Base-by-base conservation (phyloP, 2,797 vertebrate genomes). In the Neostethus bicornis region DNA sequence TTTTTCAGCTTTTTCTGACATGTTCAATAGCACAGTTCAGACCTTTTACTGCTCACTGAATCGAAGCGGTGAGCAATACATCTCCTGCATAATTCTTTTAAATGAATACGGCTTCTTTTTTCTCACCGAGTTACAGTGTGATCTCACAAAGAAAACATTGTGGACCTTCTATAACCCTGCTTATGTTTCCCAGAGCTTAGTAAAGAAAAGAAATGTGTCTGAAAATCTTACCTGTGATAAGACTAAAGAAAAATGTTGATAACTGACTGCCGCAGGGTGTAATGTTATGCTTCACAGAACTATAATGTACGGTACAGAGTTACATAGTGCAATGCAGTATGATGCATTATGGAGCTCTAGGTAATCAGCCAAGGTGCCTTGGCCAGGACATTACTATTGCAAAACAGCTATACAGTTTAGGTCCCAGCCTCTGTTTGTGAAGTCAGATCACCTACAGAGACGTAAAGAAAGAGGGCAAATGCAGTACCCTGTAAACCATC, bases 321-420 rank as follows among this genome's bases (percentile, higher is more conserved):
- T 7, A 61, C 31, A 50, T 26, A 24, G 66, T 49, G 63, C 52
- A 73, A 53, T 51, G 58, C 50, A 29, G 28, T 10, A 52, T 66
- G 69, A 75, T 73, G 67, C 57, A 79, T 83, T 63, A 59, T 55
- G 68, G 39, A 59, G 47, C 34, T 59, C n/a, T n/a, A n/a, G n/a
- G 52, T 70, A 69, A 71, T 77, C 66, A 57, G 59, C 14, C 50
- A 61, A 59, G 58, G 69, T 78, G 60, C 50, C 71, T 38, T 17
- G 45, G 43, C 43, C 34, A 29, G 34, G n/a, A 39, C 51, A 66
- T 16, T 29, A 64, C 51, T 63, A 34, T 55, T 64, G 52, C 51
- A 60, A 64, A 51, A 35, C 29, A 70, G 63, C 53, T 61, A 20
- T 52, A 57, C 63, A 61, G 35, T 38, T 64, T 48, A 13, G 25